Conservation (phyloP, 30 jellyfish, hydroid and myxozoan species). For the Nemopilema nomurai region DNA sequence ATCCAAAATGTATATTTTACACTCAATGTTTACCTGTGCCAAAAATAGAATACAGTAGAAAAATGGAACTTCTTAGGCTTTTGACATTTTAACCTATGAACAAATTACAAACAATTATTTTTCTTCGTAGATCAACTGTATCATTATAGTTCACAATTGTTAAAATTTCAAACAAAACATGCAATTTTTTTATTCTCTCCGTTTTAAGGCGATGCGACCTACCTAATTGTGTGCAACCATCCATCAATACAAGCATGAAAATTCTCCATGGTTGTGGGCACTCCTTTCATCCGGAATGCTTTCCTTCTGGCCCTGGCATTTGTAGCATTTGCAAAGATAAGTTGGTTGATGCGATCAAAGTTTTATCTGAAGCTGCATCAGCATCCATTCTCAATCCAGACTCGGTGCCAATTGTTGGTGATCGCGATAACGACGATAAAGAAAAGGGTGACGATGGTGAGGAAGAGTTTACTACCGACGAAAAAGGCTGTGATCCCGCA, state of each 20-base stretch:
- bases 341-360: constrained; percentile 15
- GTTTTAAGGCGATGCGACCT: constrained; percentile 3
- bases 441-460: constrained; percentile 20
- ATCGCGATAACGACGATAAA: not conserved
- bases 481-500: not conserved
- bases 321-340: constrained; percentile 14
- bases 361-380: constrained; percentile 19
- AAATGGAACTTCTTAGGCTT: not conserved
- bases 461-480: constrained; percentile 4
- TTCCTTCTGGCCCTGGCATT: constrained; percentile 15
- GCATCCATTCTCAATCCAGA: constrained; percentile 30
- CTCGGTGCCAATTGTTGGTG: not conserved
- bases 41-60: not conserved
- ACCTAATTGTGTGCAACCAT: not conserved
- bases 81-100: not conserved
- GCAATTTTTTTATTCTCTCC: not conserved
- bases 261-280: constrained; percentile 19
- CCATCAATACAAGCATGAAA: constrained; percentile 1
- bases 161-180: not conserved
- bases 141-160: not conserved
- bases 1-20: not conserved
- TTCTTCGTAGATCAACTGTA: not conserved
- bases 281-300: constrained; percentile 12
- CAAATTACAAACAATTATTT: not conserved
- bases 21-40: not conserved